These are phyloP conservation scores for Heliconius nattereri DNA, from an alignment of 1,140 invertebrate species.

Conservation along the genomic window DNA sequence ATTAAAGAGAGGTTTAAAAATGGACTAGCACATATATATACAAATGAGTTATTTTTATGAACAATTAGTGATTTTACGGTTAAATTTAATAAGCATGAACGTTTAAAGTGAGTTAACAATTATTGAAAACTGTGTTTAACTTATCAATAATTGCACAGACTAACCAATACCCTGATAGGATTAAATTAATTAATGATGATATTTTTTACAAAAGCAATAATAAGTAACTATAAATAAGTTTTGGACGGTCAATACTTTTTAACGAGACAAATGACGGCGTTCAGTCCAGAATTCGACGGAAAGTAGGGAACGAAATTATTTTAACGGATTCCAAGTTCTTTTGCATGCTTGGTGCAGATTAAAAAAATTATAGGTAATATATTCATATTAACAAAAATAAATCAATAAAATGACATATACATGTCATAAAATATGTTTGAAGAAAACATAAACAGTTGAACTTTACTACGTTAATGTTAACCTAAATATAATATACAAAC, in stretches of 20 bases:
- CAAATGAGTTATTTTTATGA: neutral
- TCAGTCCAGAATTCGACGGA: too few relatives aligned
- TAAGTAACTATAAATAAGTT: too few relatives aligned
- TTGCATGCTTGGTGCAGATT: too few relatives aligned
- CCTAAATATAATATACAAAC: neutral
- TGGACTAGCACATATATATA: conserved; percentile 3
- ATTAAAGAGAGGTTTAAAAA: conserved; percentile 4
- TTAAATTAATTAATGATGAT: too few relatives aligned
- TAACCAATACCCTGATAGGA: neutral
- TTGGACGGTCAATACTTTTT: too few relatives aligned
- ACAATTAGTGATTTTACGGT: neutral
- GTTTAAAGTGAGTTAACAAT: neutral
- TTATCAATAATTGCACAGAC: neutral
- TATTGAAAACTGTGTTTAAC: neutral
- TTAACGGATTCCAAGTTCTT: too few relatives aligned
- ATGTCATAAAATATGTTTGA: neutral
- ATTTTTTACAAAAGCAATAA: too few relatives aligned
- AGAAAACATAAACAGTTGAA: neutral
- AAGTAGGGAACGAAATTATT: too few relatives aligned
- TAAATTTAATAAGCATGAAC: neutral
- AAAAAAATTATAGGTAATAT: too few relatives aligned
- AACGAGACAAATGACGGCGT: too few relatives aligned
- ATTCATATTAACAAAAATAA: too few relatives aligned
- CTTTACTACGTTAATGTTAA: neutral
- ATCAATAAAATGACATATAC: too few relatives aligned